A percentile compares a stretch with the other conserved stretches of the same genome.
Evolutionary conservation across 2,113 vertebrate genomes (phyloP).

Genomic region (Ictidomys tridecemlineatus): DNA sequence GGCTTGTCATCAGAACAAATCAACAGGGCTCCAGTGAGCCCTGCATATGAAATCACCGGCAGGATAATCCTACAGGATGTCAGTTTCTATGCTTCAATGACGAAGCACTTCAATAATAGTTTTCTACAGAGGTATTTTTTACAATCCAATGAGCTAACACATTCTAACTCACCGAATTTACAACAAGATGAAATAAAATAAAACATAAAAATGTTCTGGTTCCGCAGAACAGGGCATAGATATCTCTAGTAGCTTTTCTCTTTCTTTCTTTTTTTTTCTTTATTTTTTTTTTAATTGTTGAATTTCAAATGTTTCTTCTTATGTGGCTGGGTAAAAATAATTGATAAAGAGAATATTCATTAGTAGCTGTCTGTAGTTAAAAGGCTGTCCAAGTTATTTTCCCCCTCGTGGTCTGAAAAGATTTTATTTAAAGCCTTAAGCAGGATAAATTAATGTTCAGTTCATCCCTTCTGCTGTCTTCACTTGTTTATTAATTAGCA

Average conservation of each 20-base stretch:
- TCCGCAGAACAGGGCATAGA: constrained; percentile 20
- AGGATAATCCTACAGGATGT: constrained; percentile 61
- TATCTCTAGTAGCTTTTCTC: constrained; percentile 47
- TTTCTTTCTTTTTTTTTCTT: background rate
- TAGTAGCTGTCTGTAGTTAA: constrained; percentile 48
- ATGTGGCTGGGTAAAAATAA: constrained; percentile 65
- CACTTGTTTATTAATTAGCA: constrained; percentile 75
- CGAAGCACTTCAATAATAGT: constrained; percentile 79
- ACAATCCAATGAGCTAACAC: constrained; percentile 79
- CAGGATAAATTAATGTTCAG: constrained; percentile 61
- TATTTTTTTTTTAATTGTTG: background rate
- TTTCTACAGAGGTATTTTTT: constrained; percentile 80
- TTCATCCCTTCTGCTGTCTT: constrained; percentile 61
- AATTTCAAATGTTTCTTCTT: constrained; percentile 60
- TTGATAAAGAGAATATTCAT: constrained; percentile 48
- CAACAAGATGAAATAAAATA: constrained; percentile 81
- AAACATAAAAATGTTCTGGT: constrained; percentile 66
- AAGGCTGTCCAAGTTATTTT: constrained; percentile 17
- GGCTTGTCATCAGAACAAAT: constrained; percentile 73
- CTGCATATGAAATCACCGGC: constrained; percentile 38
- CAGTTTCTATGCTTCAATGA: constrained; percentile 61
- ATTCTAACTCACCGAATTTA: constrained; percentile 75
- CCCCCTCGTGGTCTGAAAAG: background rate
- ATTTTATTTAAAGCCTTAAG: constrained; percentile 64
- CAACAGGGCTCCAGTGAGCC: background rate